Base-by-base conservation (phyloP, 2,797 vertebrate genomes). In the Capromys pilorides region DNA sequence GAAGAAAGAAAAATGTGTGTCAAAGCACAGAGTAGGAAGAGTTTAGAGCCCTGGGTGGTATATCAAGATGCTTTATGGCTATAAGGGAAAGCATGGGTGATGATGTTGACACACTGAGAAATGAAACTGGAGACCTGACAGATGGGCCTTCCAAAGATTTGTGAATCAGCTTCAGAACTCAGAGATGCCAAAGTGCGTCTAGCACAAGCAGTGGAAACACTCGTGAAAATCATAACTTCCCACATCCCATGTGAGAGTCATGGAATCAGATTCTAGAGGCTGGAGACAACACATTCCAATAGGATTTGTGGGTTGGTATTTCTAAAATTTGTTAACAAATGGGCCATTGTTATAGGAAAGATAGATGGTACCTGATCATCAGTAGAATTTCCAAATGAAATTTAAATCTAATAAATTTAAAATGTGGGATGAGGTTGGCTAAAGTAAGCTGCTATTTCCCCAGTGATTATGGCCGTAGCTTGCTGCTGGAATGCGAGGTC, bases 1-100 rank as follows among this genome's bases (percentile, higher is more conserved):
- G 26, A 73, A 90, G 49, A 90, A 90, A 78, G 83, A 82, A 79
- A 57, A 36, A 19, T 18, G 1, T 57, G 14, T 66, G 19, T 67
- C 85, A 91, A 91, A 91, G 57, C 24, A 75, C 49, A 69, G 88
- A 88, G 62, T 39, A 75, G 54, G 87, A 95, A 64, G 14, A 67
- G 16, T 69, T 83, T 57, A 93, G 45, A 90, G 28, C 24, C 66
- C 69, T 11, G 51, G 24, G 19, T 18, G 7, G 18, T 14, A n/a
- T 13, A 81, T 75, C 26, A 41, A 62, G 14, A 49, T 69, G 22
- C 64, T 80, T 49, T 49, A 57, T 33, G 12, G 24, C 5, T 84
- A 1, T 78, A 28, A 84, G 62, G 39, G 61, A 62, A 88, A 79
- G 21, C 21, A 19, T 78, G 24, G 51, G 36, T 80, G 21, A 69